Percentiles rank a stretch among this genome's conserved stretches.
phyloP scores from a whole-genome alignment of 2,888 invertebrate genomes.

The Euzophera pinguis region DNA sequence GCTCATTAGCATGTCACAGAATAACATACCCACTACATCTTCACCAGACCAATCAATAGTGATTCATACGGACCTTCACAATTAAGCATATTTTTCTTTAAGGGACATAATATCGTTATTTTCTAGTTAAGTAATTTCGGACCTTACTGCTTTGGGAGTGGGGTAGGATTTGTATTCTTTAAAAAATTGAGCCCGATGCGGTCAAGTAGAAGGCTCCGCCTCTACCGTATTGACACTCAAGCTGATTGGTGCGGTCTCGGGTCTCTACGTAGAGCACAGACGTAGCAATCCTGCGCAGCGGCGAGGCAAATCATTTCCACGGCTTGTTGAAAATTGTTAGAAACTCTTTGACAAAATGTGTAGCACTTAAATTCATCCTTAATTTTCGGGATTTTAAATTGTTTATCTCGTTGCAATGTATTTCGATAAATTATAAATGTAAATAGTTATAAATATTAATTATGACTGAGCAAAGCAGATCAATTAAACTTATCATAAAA shows the following conservation, averaged over 20 bases:
- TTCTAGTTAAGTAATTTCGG: background rate
- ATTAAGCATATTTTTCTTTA: slow-evolving; percentile 39
- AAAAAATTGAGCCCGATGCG: background rate
- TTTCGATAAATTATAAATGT: too few species aligned
- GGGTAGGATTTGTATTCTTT: background rate
- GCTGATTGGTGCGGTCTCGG: slow-evolving; percentile 58
- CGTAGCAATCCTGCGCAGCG: slow-evolving; percentile 66
- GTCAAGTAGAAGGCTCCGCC: slow-evolving; percentile 50
- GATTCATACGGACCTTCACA: slow-evolving; percentile 28
- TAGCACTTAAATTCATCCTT: background rate
- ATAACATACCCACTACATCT: slow-evolving; percentile 55
- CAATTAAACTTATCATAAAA: too few species aligned
- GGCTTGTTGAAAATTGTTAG: slow-evolving; percentile 24
- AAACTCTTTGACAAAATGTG: background rate
- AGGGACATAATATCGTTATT: background rate
- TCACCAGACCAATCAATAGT: slow-evolving; percentile 30
- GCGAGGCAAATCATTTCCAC: slow-evolving; percentile 42
- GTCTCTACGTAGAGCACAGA: slow-evolving; percentile 34
- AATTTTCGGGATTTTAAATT: background rate
- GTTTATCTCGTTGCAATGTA: too few species aligned
- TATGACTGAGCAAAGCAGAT: too few species aligned
- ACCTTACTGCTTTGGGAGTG: background rate
- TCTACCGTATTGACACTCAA: slow-evolving; percentile 58
- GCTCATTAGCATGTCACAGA: slow-evolving; percentile 73
- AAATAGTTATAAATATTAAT: too few species aligned